These are phyloP conservation scores for Amblyopsis rosae DNA, from an alignment of 2,113 vertebrate species.

Conservation along the genomic window DNA sequence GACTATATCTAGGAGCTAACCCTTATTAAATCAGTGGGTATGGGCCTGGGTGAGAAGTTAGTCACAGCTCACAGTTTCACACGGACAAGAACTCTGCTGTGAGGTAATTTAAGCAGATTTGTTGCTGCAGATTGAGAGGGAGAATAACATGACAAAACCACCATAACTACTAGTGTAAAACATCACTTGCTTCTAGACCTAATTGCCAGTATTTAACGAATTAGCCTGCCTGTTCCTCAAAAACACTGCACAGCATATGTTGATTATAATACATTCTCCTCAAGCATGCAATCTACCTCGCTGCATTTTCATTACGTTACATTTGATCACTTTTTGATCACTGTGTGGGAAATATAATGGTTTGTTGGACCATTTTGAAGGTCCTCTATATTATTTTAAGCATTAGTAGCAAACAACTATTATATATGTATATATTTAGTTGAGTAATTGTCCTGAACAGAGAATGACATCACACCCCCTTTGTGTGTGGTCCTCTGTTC, in stretches of 20 bases:
- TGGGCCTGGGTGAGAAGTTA: conserved; percentile 22
- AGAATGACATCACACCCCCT: too few relatives aligned
- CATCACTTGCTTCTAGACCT: conserved; percentile 40
- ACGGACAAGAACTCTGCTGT: conserved; percentile 42
- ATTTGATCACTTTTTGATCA: conserved; percentile 17
- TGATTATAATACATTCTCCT: conserved; percentile 47
- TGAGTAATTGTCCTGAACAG: too few relatives aligned
- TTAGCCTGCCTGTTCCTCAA: conserved; percentile 16
- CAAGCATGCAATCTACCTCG: conserved; percentile 43
- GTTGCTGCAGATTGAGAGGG: conserved; percentile 20
- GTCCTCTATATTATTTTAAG: too few relatives aligned
- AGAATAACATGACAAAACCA: conserved; percentile 48
- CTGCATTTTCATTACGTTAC: conserved; percentile 43
- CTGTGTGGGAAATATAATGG: conserved; percentile 27
- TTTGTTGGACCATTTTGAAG: conserved; percentile 28
- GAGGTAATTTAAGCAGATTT: conserved; percentile 49
- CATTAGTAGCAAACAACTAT: too few relatives aligned
- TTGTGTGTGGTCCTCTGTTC: too few relatives aligned
- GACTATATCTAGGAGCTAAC: conserved; percentile 13
- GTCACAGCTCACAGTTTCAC: conserved; percentile 40
- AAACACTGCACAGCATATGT: conserved; percentile 30
- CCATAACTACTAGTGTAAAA: conserved; percentile 41
- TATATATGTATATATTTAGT: too few relatives aligned
- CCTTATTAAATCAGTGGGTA: conserved; percentile 27
- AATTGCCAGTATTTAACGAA: conserved; percentile 50